Base-by-base conservation (phyloP, 2,888 invertebrate genomes). In the Flexamia atlantica region DNA sequence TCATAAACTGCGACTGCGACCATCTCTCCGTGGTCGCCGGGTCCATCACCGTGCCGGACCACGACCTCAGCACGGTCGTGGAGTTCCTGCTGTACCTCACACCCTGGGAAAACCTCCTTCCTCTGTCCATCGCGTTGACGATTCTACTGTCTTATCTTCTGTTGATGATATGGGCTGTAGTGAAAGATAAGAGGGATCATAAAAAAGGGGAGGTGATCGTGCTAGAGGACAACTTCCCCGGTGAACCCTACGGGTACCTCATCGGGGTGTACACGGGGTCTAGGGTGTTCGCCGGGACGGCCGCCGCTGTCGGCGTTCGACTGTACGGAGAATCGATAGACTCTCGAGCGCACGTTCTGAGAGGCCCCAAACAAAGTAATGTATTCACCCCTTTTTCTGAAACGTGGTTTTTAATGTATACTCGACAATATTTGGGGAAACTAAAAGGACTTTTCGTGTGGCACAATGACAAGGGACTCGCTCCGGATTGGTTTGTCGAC, bases 151-250 rank as follows among this genome's bases (percentile, higher is more conserved):
- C 23, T 23, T 60, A 60, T 60, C 4, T 60, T 2, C 14, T 60
- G 12, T 28, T 10, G 4, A 2, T 60, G 25, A 28, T 60, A 12
- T 60, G 60, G 60, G 60, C 60, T 7, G 12, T 23, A 20, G 10
- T 23, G 5, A 60, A 60, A 14, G 60, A 60, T 23, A 23, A 28
- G 12, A 60, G 23, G 23, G 60, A 60, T 28, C 60, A 7, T 23
- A 60, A 4, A 70, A 17, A 9, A 17, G 20, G 28, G 1, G 32
- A 70, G 10, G 70, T 32, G 30, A 70, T 70, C 2, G 70, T 70
- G 23, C 70, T 70, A n/a, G 36, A 70, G 3, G 70, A 70, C n/a
- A 70, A 70, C 70, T 70, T 32, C 28, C 70, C 70, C 1, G 70
- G 70, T 7, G 70, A 70, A 70, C 10, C 10, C 14, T 70, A 32